Evolutionary conservation across 1,140 invertebrate species (phyloP).

Genomic region (Zaprionus gabonicus): DNA sequence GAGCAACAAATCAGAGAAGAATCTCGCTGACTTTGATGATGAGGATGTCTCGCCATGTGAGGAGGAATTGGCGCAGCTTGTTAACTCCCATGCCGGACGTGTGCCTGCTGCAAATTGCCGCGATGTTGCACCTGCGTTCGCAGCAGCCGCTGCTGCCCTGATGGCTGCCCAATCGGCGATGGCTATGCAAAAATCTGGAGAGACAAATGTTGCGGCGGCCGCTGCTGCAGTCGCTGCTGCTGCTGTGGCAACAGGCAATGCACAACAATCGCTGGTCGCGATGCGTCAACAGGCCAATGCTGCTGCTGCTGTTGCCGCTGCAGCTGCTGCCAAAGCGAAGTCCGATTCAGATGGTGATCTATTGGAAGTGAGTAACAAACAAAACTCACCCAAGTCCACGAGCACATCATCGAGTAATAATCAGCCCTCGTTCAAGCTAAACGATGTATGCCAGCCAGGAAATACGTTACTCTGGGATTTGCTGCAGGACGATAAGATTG

Average conservation of each 20-base stretch:
- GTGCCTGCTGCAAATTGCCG: constrained; percentile 56
- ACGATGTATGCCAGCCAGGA: constrained; percentile 93
- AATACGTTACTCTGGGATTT: constrained; percentile 97
- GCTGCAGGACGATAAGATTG: constrained; percentile 95
- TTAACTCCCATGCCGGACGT: constrained; percentile 59
- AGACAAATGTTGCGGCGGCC: constrained; percentile 68
- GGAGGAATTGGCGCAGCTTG: constrained; percentile 89
- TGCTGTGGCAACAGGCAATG: constrained; percentile 71
- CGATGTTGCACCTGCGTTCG: constrained; percentile 74
- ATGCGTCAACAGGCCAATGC: constrained; percentile 69
- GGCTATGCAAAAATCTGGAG: constrained; percentile 75
- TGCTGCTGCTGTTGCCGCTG: constrained; percentile 64
- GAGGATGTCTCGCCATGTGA: constrained; percentile 95
- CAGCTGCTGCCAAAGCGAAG: constrained; percentile 61
- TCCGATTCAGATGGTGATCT: constrained; percentile 69
- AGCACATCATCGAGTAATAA: constrained; percentile 23
- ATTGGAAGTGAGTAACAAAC: constrained; percentile 58
- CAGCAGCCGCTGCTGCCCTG: constrained; percentile 76
- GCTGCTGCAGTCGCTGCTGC: constrained; percentile 74
- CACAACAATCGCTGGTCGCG: constrained; percentile 70
- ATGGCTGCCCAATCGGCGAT: constrained; percentile 80
- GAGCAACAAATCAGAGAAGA: constrained; percentile 97
- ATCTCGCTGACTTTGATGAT: constrained; percentile 97
- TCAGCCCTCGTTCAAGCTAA: constrained; percentile 88
- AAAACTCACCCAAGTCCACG: constrained; percentile 54